Evolutionary conservation across 2,113 vertebrate species (phyloP).

Genomic region (Cheirogaleus medius): DNA sequence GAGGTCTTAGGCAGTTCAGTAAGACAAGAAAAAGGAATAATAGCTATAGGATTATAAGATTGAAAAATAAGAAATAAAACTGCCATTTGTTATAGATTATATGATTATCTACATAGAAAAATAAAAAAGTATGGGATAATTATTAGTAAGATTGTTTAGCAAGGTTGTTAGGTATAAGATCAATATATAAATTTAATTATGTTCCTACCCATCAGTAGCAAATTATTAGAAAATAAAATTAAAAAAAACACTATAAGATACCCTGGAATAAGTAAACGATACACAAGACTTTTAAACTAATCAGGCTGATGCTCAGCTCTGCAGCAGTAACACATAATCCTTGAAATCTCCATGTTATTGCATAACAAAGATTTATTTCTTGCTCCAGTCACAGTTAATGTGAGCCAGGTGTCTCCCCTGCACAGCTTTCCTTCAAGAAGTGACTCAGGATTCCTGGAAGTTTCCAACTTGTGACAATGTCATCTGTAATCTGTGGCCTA

Average conservation of each 20-base stretch:
- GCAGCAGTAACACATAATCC: not conserved
- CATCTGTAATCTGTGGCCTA: not conserved
- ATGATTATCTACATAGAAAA: not conserved
- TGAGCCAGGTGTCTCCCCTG: not conserved
- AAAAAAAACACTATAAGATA: not conserved
- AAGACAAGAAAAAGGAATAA: not conserved
- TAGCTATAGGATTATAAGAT: not conserved
- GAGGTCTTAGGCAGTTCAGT: not conserved
- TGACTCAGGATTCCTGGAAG: not conserved
- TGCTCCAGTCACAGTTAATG: not conserved
- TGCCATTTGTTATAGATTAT: not conserved
- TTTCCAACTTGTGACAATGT: not conserved
- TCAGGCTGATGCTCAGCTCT: not conserved
- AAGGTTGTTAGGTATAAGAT: not conserved
- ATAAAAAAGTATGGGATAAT: not conserved
- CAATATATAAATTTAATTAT: not conserved
- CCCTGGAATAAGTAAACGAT: not conserved
- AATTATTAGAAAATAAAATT: not conserved
- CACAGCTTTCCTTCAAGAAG: not conserved
- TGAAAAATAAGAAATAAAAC: not conserved
- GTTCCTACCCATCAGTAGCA: not conserved
- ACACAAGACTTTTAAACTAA: not conserved
- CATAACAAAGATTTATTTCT: not conserved
- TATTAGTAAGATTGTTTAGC: not conserved
- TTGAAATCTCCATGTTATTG: not conserved